Conservation (phyloP, 2,113 vertebrate species). For the Echinops telfairi region DNA sequence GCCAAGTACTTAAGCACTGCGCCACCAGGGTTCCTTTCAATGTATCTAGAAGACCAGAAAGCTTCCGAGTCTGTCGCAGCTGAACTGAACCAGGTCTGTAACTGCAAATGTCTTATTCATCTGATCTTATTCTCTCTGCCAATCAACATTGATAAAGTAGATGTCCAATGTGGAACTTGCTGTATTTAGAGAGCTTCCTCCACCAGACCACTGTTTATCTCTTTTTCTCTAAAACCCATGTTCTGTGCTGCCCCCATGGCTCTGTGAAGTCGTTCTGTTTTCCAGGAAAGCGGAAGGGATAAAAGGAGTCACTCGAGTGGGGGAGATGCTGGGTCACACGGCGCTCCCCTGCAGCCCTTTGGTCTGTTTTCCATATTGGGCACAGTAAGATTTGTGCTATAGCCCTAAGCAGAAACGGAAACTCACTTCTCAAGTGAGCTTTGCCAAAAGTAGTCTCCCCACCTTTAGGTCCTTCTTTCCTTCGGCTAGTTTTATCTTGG, state of each 20-base stretch:
- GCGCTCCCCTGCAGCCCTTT: neutral
- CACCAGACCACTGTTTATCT: neutral
- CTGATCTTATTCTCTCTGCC: neutral
- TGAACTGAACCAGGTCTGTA: neutral
- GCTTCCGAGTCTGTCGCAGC: neutral
- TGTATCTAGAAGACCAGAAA: neutral
- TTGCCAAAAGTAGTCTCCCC: neutral
- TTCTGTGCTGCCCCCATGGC: neutral
- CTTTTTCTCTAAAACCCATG: neutral
- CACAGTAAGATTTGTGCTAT: neutral
- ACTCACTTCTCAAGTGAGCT: neutral
- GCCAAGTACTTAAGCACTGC: neutral
- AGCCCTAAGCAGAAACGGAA: conserved; percentile 30
- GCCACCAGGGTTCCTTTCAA: neutral
- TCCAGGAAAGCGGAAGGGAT: neutral
- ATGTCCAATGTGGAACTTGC: neutral
- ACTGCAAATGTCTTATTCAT: neutral
- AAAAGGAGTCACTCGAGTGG: neutral
- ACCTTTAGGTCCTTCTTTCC: neutral
- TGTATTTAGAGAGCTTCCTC: conserved; percentile 7
- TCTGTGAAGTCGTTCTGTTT: neutral
- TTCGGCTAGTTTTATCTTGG: neutral
- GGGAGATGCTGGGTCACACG: neutral
- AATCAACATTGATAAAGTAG: neutral
- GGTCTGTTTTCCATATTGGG: conserved; percentile 9